A percentile compares a stretch with the other conserved stretches of the same genome.
Evolutionary conservation across 2,888 invertebrate species (phyloP).

Genomic region (Oscheius sp.): DNA sequence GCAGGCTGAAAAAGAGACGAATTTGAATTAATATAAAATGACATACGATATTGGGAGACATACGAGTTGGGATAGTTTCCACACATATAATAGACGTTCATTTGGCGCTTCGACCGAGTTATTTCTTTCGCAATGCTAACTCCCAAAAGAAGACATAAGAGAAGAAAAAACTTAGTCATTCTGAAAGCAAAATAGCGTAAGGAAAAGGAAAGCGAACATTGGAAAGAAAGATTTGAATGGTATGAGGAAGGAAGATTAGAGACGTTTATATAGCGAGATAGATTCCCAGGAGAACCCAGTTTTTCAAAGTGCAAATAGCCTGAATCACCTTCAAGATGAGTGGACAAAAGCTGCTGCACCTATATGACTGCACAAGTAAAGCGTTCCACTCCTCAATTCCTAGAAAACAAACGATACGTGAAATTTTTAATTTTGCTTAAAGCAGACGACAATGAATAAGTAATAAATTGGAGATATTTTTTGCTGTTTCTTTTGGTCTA

Average conservation of each 20-base stretch:
- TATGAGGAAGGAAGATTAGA: not conserved
- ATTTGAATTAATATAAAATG: no score
- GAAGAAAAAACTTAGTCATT: not conserved
- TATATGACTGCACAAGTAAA: not conserved
- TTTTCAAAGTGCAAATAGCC: conserved; percentile 21
- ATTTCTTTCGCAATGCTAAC: conserved; percentile 37
- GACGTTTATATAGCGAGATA: conserved; percentile 1
- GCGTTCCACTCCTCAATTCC: not conserved
- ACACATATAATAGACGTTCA: conserved; percentile 51
- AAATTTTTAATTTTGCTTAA: no score
- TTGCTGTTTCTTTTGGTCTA: not conserved
- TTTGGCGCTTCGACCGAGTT: conserved; percentile 47
- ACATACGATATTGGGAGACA: conserved; percentile 49
- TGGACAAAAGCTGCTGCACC: conserved; percentile 21
- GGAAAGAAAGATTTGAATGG: not conserved
- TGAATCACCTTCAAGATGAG: conserved; percentile 22
- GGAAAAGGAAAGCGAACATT: not conserved
- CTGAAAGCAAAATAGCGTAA: not conserved
- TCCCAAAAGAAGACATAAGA: conserved; percentile 3
- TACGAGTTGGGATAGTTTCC: conserved; percentile 41
- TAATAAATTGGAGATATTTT: no score
- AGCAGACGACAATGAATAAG: no score
- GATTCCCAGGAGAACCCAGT: conserved; percentile 22
- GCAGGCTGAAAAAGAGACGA: conserved; percentile 15
- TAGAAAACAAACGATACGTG: no score